phyloP scores from a whole-genome alignment of 1,140 invertebrate species.

The Drosophila equinoxialis region DNA sequence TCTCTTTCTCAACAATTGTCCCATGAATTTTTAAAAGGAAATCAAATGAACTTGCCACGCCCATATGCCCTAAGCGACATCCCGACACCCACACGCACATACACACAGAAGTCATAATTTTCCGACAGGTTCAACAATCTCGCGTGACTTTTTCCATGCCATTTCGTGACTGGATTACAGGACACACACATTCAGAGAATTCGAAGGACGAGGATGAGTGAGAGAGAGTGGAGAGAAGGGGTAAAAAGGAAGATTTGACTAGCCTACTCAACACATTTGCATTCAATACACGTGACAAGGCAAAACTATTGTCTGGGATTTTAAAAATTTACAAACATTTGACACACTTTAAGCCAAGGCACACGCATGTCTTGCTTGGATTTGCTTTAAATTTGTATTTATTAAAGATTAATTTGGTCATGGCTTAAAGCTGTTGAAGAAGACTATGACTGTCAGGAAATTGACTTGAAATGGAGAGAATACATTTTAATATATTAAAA shows the following conservation, averaged over 20 bases:
- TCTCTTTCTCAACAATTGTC: constrained; percentile 52
- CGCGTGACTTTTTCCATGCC: constrained; percentile 68
- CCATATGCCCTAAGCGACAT: constrained; percentile 25
- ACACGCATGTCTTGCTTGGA: neutral
- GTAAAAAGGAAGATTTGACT: constrained; percentile 2
- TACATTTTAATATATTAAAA: no score
- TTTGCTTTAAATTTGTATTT: constrained; percentile 2
- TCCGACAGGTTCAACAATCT: constrained; percentile 64
- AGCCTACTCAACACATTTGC: constrained; percentile 1
- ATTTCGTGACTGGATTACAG: constrained; percentile 75
- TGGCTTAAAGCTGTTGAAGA: no score
- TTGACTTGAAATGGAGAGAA: no score
- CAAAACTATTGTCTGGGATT: constrained; percentile 62
- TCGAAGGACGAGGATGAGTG: neutral
- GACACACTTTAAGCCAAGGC: constrained; percentile 31
- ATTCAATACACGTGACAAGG: constrained; percentile 54
- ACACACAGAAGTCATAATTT: constrained; percentile 67
- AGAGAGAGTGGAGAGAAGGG: constrained; percentile 27
- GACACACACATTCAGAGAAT: constrained; percentile 12
- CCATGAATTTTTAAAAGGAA: constrained; percentile 74
- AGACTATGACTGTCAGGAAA: no score
- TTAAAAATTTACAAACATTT: constrained; percentile 46
- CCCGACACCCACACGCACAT: neutral
- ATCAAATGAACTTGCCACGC: constrained; percentile 59
- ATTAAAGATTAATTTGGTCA: neutral